Conservation (phyloP, 2,888 invertebrate species). For the Ophioninae sp. region DNA sequence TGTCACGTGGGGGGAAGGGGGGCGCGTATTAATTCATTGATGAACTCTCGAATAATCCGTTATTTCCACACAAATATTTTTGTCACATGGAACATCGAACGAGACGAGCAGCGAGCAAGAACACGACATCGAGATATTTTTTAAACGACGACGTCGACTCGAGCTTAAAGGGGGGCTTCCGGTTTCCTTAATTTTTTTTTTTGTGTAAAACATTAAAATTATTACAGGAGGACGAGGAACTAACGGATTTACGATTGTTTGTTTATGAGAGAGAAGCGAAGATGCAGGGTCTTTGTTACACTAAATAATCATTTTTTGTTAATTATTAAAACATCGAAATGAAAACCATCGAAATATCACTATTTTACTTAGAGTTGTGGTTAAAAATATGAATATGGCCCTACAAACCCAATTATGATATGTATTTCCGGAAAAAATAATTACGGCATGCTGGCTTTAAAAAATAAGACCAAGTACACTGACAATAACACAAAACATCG, state of each 20-base stretch:
- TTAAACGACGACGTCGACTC: conserved; percentile 14
- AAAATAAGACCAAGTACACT: background rate
- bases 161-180: background rate
- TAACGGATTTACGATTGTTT: background rate
- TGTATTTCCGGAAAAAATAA: background rate
- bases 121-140: conserved; percentile 38
- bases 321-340: background rate
- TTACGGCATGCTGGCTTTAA: background rate
- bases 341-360: too few species aligned
- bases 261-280: background rate
- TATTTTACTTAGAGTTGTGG: too few species aligned
- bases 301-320: background rate
- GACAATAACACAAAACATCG: background rate
- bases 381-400: too few species aligned
- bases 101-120: conserved; percentile 14
- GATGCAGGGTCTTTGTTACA: background rate
- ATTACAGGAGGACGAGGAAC: conserved; percentile 11
- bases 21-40: conserved; percentile 56
- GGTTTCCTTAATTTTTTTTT: background rate
- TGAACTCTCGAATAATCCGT: conserved; percentile 51
- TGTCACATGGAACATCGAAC: conserved; percentile 44
- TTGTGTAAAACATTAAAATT: conserved; percentile 16
- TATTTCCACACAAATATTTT: conserved; percentile 30
- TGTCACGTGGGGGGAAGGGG: conserved; percentile 52
- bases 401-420: too few species aligned